A percentile compares a stretch with the other conserved stretches of the same genome.
These are phyloP conservation scores for Omphaloscelis lunosa DNA, from an alignment of 2,888 invertebrate genomes.

Conservation along the genomic window DNA sequence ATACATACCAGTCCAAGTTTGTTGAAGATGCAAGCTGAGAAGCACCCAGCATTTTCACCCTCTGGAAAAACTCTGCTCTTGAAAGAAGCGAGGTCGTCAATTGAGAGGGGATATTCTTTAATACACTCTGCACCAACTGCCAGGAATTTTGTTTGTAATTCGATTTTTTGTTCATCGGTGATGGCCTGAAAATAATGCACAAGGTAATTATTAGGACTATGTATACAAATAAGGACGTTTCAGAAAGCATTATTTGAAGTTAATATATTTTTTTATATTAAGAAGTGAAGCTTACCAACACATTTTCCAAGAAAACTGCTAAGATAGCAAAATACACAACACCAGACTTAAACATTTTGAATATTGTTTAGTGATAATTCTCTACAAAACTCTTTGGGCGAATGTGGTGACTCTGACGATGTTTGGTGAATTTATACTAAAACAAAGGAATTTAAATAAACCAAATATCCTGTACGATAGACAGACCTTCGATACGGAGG, in stretches of 20 bases:
- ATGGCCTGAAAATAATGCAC: conserved; percentile 53
- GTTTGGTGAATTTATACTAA: conserved; percentile 56
- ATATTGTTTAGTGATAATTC: conserved; percentile 13
- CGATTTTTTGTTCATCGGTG: conserved; percentile 72
- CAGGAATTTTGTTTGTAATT: conserved; percentile 74
- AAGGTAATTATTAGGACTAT: not conserved
- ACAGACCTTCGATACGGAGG: conserved; percentile 53
- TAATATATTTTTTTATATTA: too few relatives aligned
- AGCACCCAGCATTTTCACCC: conserved; percentile 76
- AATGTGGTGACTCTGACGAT: conserved; percentile 26
- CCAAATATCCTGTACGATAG: conserved; percentile 64
- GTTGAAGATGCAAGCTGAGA: conserved; percentile 78
- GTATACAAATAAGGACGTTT: not conserved
- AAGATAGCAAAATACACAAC: conserved; percentile 10
- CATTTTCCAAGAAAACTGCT: conserved; percentile 25
- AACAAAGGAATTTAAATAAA: conserved; percentile 53
- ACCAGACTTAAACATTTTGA: conserved; percentile 47
- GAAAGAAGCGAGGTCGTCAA: conserved; percentile 74
- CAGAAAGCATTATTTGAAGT: not conserved
- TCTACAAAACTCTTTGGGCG: conserved; percentile 12
- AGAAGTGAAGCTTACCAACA: conserved; percentile 35
- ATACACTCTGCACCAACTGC: conserved; percentile 74
- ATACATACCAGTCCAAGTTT: conserved; percentile 78
- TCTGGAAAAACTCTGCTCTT: conserved; percentile 73
- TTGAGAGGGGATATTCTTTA: conserved; percentile 71